Evolutionary conservation across 2,797 vertebrate genomes (phyloP).

Genomic region (Zenarchopterus dispar): DNA sequence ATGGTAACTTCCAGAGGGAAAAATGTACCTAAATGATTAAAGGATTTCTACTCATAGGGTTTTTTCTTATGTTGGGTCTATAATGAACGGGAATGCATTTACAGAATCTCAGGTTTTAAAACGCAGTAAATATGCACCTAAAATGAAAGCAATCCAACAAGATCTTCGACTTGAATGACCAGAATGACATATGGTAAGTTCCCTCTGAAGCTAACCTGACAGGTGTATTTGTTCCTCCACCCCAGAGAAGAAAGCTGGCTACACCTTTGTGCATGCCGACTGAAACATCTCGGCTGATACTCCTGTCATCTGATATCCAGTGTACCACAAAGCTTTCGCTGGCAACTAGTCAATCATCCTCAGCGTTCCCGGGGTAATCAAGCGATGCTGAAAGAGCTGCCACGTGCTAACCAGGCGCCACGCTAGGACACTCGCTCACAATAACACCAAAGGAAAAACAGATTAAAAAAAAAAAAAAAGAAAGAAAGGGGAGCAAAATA

Average conservation of each 20-base stretch:
- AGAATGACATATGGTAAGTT: slow-evolving; percentile 38
- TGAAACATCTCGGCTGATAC: slow-evolving; percentile 47
- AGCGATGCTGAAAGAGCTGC: slow-evolving; percentile 48
- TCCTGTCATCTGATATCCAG: slow-evolving; percentile 57
- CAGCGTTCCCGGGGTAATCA: slow-evolving; percentile 63
- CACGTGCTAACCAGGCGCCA: slow-evolving; percentile 56
- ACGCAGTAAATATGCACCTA: slow-evolving; percentile 25
- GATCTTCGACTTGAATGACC: slow-evolving; percentile 54
- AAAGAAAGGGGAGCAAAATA: slow-evolving; percentile 61
- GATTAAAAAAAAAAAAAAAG: slow-evolving; percentile 69
- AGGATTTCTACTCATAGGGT: background rate
- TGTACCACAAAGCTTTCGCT: slow-evolving; percentile 56
- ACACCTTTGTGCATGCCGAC: slow-evolving; percentile 51
- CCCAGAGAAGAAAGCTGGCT: slow-evolving; percentile 21
- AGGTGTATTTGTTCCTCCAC: slow-evolving; percentile 46
- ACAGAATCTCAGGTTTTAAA: slow-evolving; percentile 18
- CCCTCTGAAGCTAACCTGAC: slow-evolving; percentile 43
- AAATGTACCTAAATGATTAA: too few relatives aligned
- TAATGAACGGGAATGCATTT: slow-evolving; percentile 3
- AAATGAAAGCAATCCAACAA: slow-evolving; percentile 41
- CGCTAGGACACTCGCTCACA: slow-evolving; percentile 56
- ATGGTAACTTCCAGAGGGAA: background rate
- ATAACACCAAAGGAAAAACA: slow-evolving; percentile 55
- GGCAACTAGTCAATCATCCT: slow-evolving; percentile 75
- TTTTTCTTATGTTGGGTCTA: slow-evolving; percentile 7